Conservation (phyloP, 2,113 vertebrate genomes). For the Vimba vimba region DNA sequence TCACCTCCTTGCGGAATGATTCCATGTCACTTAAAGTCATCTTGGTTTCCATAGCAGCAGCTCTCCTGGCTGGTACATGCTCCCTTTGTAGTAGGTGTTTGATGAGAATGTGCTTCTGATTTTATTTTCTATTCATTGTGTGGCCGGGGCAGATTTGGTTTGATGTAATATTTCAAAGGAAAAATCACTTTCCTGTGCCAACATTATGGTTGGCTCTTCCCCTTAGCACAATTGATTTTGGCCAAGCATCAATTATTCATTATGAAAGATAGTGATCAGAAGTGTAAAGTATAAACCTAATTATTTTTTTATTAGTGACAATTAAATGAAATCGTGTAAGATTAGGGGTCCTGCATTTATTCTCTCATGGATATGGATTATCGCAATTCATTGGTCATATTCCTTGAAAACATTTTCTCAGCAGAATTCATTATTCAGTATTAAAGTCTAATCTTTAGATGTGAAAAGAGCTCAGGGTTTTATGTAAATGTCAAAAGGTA, state of each 20-base stretch:
- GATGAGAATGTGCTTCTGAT: conserved; percentile 49
- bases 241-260: conserved; percentile 17
- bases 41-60: conserved; percentile 63
- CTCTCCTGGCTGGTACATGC: conserved; percentile 16
- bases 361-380: not conserved
- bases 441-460: not conserved
- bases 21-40: conserved; percentile 49
- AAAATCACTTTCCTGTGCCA: conserved; percentile 1
- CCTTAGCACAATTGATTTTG: not conserved
- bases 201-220: not conserved
- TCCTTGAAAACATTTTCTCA: not conserved
- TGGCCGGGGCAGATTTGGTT: conserved; percentile 25
- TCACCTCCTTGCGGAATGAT: conserved; percentile 27
- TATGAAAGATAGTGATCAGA: not conserved
- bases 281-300: not conserved
- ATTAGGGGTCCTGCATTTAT: not conserved
- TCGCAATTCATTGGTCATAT: not conserved
- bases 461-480: not conserved
- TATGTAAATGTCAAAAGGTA: not conserved
- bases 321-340: not conserved
- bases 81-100: conserved; percentile 53
- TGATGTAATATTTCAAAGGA: conserved; percentile 26
- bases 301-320: not conserved
- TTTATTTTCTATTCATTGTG: conserved; percentile 40
- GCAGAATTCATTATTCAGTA: not conserved